Percentiles rank a stretch among this genome's conserved stretches.
Evolutionary conservation across 2,113 vertebrate species (phyloP).

Genomic region (Raja brachyura): DNA sequence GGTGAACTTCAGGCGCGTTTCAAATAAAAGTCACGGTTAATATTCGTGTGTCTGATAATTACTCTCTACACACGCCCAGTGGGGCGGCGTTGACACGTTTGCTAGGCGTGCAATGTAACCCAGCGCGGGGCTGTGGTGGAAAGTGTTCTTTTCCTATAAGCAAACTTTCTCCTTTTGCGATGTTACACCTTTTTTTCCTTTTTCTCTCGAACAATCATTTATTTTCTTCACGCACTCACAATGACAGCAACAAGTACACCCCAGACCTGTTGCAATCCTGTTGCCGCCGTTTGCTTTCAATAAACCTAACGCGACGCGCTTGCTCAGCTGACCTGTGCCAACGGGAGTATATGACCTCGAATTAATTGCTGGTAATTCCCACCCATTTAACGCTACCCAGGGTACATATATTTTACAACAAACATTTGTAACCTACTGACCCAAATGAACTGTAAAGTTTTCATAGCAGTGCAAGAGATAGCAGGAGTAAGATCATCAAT

Average conservation of each 20-base stretch:
- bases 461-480: constrained; percentile 27
- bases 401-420: constrained; percentile 23
- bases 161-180: background rate
- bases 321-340: background rate
- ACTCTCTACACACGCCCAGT: background rate
- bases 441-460: constrained; percentile 15
- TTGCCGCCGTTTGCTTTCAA: background rate
- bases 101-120: background rate
- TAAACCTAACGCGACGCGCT: background rate
- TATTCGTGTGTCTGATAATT: background rate
- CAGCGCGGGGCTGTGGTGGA: background rate
- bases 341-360: constrained; percentile 21
- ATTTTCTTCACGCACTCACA: background rate
- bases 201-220: background rate
- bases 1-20: background rate
- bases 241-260: background rate
- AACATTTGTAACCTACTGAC: constrained; percentile 25
- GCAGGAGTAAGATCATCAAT: constrained; percentile 20
- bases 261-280: background rate
- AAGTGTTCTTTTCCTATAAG: background rate
- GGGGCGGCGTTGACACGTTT: background rate
- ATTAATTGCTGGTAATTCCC: constrained; percentile 15
- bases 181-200: background rate
- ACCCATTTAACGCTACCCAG: constrained; percentile 28
- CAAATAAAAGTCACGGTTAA: background rate